Percentiles rank a stretch among this genome's conserved stretches.
Evolutionary conservation across 2,888 invertebrate species (phyloP).

Genomic region (Gisinianus flammeolus): DNA sequence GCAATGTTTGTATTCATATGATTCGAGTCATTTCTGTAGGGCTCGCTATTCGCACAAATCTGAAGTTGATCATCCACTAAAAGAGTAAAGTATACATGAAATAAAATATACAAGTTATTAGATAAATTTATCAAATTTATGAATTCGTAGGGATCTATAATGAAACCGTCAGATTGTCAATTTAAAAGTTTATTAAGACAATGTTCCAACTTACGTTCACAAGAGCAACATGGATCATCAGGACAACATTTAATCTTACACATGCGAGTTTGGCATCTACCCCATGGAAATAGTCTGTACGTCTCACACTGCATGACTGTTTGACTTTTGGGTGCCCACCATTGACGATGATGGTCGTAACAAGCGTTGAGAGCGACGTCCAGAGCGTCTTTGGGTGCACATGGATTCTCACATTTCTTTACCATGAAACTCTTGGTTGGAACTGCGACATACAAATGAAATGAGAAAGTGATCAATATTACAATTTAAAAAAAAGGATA

Average conservation of each 20-base stretch:
- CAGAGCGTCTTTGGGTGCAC: slow-evolving; percentile 53
- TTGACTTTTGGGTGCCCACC: slow-evolving; percentile 17
- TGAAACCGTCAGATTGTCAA: background rate
- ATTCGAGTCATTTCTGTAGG: slow-evolving; percentile 51
- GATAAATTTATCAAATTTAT: background rate
- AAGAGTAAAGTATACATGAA: no score
- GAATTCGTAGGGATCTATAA: background rate
- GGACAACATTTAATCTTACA: slow-evolving; percentile 52
- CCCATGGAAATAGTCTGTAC: slow-evolving; percentile 56
- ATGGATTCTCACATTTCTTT: slow-evolving; percentile 51
- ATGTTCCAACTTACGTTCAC: slow-evolving; percentile 11
- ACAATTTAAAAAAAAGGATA: no score
- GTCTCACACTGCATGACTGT: slow-evolving; percentile 54
- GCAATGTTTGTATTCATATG: slow-evolving; percentile 49
- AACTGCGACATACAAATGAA: no score
- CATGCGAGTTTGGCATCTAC: slow-evolving; percentile 53
- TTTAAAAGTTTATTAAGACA: background rate
- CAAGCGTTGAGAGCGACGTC: slow-evolving; percentile 51
- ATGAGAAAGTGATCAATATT: no score
- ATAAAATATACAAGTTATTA: background rate
- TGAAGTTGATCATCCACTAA: slow-evolving; percentile 37
- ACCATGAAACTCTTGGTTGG: slow-evolving; percentile 52
- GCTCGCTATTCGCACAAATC: slow-evolving; percentile 51
- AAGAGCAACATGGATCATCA: slow-evolving; percentile 46
- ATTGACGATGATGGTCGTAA: slow-evolving; percentile 56